Evolutionary conservation across 2,888 invertebrate species (phyloP).

Genomic region (Polydrusus cervinus): DNA sequence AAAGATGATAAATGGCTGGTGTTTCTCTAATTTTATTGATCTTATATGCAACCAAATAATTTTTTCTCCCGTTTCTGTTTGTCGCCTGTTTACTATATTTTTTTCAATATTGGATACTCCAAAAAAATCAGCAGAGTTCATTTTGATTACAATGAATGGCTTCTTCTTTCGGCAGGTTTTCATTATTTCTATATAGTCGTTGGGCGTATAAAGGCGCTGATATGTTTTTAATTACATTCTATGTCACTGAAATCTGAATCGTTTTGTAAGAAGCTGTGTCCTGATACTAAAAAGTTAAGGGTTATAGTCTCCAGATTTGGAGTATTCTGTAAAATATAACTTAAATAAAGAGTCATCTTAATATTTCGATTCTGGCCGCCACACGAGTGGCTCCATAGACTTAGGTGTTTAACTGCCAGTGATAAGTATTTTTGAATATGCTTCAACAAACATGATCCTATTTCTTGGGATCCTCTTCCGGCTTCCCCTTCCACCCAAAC

Average conservation of each 20-base stretch:
- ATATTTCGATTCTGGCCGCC: constrained; percentile 29
- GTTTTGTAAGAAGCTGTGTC: constrained; percentile 32
- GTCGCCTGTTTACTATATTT: not conserved
- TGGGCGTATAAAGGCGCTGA: not conserved
- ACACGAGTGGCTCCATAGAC: constrained; percentile 24
- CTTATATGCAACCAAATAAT: constrained; percentile 33
- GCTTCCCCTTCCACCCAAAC: constrained; percentile 38
- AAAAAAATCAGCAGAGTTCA: not conserved
- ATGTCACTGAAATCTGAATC: constrained; percentile 33
- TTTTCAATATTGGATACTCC: not conserved
- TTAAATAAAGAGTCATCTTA: constrained; percentile 16
- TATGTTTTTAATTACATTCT: constrained; percentile 11
- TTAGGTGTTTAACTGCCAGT: not conserved
- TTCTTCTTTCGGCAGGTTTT: not conserved
- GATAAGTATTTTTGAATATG: not conserved
- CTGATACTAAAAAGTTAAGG: constrained; percentile 20
- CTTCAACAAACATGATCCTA: constrained; percentile 25
- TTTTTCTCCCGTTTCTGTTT: constrained; percentile 14
- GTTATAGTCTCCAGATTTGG: constrained; percentile 14
- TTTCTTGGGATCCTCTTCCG: constrained; percentile 42
- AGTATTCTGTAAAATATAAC: constrained; percentile 11
- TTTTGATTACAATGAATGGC: not conserved
- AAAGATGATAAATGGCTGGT: constrained; percentile 9
- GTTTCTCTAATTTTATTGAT: constrained; percentile 27
- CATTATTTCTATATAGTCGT: constrained; percentile 1